Percentiles rank a stretch among this genome's conserved stretches.
Conservation (phyloP, 2,113 vertebrate genomes). For the Pteruthius melanotis region DNA sequence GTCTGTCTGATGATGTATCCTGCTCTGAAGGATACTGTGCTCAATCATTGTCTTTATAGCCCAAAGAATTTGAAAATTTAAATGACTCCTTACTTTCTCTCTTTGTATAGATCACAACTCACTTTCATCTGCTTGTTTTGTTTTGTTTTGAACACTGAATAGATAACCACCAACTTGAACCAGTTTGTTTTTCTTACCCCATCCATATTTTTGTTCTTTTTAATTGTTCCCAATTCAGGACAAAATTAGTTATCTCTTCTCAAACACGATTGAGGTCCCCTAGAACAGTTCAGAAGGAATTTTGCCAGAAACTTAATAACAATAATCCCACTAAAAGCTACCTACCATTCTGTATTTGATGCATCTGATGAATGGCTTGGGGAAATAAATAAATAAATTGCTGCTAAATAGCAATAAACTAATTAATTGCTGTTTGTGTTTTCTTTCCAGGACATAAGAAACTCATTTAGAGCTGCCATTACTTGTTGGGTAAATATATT, state of each 20-base stretch:
- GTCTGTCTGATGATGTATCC: not conserved
- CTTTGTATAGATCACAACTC: not conserved
- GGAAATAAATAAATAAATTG: not conserved
- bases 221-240: not conserved
- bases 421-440: conserved; percentile 34
- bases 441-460: not conserved
- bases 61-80: not conserved
- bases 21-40: not conserved
- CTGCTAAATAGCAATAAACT: not conserved
- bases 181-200: not conserved
- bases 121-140: not conserved
- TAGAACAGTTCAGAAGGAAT: not conserved
- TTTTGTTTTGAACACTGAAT: not conserved
- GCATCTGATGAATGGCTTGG: not conserved
- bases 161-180: not conserved
- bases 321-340: not conserved
- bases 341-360: not conserved
- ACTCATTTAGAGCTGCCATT: conserved; percentile 31
- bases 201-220: not conserved
- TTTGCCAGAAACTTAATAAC: not conserved
- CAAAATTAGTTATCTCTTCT: not conserved
- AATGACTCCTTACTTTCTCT: not conserved
- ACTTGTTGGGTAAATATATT: conserved; percentile 37
- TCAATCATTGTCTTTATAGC: not conserved
- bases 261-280: not conserved